Conservation (phyloP, 2,888 invertebrate genomes). For the Drosophila infuscata region DNA sequence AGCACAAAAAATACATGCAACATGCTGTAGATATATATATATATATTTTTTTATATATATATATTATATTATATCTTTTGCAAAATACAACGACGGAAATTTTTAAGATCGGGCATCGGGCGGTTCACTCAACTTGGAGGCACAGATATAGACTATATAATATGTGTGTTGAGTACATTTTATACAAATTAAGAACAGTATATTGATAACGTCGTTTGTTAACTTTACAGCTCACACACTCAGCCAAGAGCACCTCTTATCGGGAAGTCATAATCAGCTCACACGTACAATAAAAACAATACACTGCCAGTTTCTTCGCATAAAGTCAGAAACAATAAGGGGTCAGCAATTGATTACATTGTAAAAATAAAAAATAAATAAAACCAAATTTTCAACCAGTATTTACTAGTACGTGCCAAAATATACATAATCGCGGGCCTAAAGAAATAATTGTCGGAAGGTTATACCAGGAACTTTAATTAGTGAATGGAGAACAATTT, state of each 20-base stretch:
- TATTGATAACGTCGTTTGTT: conserved; percentile 21
- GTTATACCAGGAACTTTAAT: conserved; percentile 11
- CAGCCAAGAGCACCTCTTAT: conserved; percentile 49
- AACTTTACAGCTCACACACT: conserved; percentile 21
- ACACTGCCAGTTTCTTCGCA: conserved; percentile 24
- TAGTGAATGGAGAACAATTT: conserved; percentile 18
- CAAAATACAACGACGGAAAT: conserved; percentile 30
- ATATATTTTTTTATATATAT: too few species aligned
- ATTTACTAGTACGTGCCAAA: conserved; percentile 5
- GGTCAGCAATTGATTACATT: conserved; percentile 22
- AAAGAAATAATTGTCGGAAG: background rate
- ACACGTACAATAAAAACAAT: conserved; percentile 26
- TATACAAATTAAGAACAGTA: conserved; percentile 10
- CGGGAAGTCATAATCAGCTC: conserved; percentile 54
- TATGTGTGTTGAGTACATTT: conserved; percentile 2
- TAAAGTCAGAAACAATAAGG: conserved; percentile 22
- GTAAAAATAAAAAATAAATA: background rate
- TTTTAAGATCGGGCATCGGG: conserved; percentile 15
- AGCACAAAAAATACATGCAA: conserved; percentile 11
- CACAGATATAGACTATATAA: conserved; percentile 1
- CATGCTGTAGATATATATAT: conserved; percentile 7
- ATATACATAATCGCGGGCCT: background rate
- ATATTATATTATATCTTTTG: conserved; percentile 35
- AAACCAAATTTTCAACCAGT: background rate
- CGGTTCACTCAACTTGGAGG: conserved; percentile 49